A percentile compares a stretch with the other conserved stretches of the same genome.
phyloP scores from a whole-genome alignment of 2,888 invertebrate genomes.

The Bimastos eiseni region DNA sequence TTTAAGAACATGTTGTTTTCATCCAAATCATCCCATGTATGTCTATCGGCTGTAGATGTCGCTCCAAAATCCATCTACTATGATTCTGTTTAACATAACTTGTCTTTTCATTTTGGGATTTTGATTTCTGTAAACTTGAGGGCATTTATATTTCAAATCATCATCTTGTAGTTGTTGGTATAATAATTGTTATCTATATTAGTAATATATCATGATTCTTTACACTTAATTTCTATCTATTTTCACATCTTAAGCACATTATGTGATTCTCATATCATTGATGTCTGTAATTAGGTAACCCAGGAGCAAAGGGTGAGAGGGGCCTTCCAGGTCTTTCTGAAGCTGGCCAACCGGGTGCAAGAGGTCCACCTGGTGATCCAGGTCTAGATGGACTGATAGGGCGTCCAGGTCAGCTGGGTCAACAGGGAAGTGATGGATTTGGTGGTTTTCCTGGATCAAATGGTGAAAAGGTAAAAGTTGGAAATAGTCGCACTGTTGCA shows the following conservation, averaged over 20 bases:
- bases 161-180: too few species aligned
- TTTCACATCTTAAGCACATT: too few species aligned
- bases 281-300: background rate
- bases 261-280: background rate
- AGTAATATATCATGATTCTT: background rate
- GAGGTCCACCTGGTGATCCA: constrained; percentile 7
- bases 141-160: too few species aligned
- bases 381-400: background rate
- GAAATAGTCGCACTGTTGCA: background rate
- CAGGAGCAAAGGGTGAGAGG: background rate
- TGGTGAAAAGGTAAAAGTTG: constrained; percentile 20
- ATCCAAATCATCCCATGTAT: too few species aligned
- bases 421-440: background rate
- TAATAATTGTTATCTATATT: background rate
- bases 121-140: too few species aligned
- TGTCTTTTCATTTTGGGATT: background rate
- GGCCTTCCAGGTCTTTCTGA: constrained; percentile 10
- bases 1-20: too few species aligned
- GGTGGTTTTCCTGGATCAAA: background rate
- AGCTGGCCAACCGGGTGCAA: background rate
- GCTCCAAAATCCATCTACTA: too few species aligned
- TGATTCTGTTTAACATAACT: background rate
- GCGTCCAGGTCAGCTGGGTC: background rate
- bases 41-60: too few species aligned
- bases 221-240: background rate